phyloP scores from a whole-genome alignment of 2,113 vertebrate genomes.

The Halichoerus grypus region DNA sequence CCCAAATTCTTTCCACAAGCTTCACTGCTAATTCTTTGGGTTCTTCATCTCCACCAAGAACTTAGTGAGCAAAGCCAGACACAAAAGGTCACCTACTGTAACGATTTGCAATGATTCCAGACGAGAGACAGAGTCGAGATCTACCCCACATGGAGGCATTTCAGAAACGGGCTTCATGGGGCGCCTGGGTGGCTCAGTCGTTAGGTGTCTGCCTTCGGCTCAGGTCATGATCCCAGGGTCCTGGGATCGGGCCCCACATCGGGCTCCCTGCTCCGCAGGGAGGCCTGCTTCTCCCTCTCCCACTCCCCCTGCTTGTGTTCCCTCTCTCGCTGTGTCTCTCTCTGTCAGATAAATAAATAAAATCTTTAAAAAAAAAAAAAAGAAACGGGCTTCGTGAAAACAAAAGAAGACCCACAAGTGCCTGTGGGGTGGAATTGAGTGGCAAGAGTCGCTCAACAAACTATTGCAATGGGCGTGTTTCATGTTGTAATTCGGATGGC shows the following conservation, averaged over 20 bases:
- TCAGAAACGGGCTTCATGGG: background rate
- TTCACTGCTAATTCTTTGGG: background rate
- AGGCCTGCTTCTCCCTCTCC: no score
- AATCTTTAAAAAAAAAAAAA: no score
- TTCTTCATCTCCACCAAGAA: background rate
- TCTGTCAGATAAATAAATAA: no score
- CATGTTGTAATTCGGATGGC: background rate
- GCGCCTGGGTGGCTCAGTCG: no score
- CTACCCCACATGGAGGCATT: background rate
- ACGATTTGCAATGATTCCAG: background rate
- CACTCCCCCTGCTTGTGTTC: no score
- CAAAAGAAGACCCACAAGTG: background rate
- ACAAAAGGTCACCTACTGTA: background rate
- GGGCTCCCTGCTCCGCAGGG: no score
- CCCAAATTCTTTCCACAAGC: background rate
- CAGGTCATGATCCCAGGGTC: no score
- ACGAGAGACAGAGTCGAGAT: background rate
- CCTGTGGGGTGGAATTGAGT: background rate
- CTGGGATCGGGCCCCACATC: no score
- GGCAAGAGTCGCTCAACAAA: background rate
- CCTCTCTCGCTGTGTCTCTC: no score
- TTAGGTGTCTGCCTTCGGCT: no score
- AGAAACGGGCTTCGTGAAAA: background rate
- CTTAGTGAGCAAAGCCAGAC: background rate
- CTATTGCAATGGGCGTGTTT: background rate